phyloP scores from a whole-genome alignment of 2,797 vertebrate genomes.

The Malacoraja senta region DNA sequence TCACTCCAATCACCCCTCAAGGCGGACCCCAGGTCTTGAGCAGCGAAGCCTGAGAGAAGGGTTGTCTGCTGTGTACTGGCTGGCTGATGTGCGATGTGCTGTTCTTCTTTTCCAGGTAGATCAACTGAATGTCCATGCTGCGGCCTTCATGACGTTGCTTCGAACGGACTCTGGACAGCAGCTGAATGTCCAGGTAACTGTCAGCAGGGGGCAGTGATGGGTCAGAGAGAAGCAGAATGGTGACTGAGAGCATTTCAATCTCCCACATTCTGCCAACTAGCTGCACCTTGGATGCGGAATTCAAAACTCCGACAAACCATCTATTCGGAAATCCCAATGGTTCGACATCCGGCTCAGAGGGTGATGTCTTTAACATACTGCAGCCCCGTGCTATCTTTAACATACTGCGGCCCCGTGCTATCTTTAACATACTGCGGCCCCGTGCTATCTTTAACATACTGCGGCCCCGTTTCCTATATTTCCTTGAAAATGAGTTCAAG shows the following conservation, averaged over 20 bases:
- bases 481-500: too few species aligned
- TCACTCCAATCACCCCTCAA: neutral
- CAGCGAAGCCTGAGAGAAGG: neutral
- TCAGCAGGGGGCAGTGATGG: neutral
- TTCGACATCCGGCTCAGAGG: too few species aligned
- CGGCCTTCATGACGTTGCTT: neutral
- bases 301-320: neutral
- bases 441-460: too few species aligned
- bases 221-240: neutral
- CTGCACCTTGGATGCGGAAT: neutral
- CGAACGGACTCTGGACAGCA: neutral
- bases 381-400: too few species aligned
- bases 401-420: too few species aligned
- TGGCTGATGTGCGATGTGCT: neutral
- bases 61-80: too few species aligned
- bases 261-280: neutral
- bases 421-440: too few species aligned
- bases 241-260: neutral
- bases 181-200: conserved; percentile 1
- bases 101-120: neutral
- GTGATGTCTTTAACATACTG: too few species aligned
- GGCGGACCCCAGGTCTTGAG: neutral
- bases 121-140: neutral
- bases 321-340: too few species aligned
- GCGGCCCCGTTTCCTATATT: too few species aligned